These are phyloP conservation scores for Brevimyrus niger DNA, from an alignment of 2,113 vertebrate genomes.

Conservation along the genomic window DNA sequence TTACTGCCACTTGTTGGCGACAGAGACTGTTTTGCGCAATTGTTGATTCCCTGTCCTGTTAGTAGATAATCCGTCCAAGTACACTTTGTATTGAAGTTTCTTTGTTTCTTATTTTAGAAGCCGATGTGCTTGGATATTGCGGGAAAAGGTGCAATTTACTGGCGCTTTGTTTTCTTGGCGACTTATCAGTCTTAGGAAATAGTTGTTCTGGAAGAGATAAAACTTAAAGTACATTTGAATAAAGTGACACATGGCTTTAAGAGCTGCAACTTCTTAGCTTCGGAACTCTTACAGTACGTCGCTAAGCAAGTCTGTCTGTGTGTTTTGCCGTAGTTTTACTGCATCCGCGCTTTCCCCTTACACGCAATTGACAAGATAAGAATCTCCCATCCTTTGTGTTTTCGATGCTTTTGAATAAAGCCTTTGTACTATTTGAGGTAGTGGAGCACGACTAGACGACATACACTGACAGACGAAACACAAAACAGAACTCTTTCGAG, in stretches of 20 bases:
- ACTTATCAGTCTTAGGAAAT: background rate
- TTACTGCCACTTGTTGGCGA: slow-evolving; percentile 48
- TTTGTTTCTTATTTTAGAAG: background rate
- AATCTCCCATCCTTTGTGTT: background rate
- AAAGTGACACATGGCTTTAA: background rate
- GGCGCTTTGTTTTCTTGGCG: background rate
- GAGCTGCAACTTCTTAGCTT: background rate
- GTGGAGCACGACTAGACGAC: background rate
- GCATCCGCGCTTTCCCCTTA: background rate
- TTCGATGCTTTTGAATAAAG: background rate
- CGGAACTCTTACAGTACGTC: background rate
- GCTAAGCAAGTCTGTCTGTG: too few relatives aligned
- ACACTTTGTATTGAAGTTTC: background rate
- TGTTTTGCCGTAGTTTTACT: slow-evolving; percentile 12
- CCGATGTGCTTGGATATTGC: background rate
- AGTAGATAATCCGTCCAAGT: background rate
- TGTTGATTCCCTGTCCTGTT: background rate
- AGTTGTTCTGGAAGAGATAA: background rate
- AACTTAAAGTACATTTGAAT: background rate
- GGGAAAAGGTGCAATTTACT: background rate
- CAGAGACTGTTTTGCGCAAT: slow-evolving; percentile 31
- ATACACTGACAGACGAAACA: background rate
- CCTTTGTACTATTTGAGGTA: background rate
- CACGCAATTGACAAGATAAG: background rate
- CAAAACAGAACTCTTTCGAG: background rate